These are phyloP conservation scores for Melanargia galathea DNA, from an alignment of 2,888 invertebrate genomes.

Conservation along the genomic window DNA sequence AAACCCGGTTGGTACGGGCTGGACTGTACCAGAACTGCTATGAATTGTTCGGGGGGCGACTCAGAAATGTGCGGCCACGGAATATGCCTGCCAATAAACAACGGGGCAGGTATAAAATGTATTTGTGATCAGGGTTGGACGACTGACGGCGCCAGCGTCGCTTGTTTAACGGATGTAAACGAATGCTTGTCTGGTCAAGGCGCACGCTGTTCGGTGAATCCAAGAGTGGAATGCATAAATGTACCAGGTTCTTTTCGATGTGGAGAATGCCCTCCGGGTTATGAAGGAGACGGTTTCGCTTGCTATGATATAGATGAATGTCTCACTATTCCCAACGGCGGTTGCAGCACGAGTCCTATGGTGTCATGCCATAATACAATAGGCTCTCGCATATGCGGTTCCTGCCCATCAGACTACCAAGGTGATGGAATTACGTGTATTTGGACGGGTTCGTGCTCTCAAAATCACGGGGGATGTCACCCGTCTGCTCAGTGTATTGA, in stretches of 20 bases:
- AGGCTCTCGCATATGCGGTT: slow-evolving; percentile 92
- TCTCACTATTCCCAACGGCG: slow-evolving; percentile 90
- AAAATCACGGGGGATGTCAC: slow-evolving; percentile 94
- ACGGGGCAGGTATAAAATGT: slow-evolving; percentile 87
- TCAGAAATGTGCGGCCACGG: slow-evolving; percentile 94
- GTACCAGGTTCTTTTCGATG: slow-evolving; percentile 94
- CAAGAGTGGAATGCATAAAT: slow-evolving; percentile 93
- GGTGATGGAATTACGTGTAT: slow-evolving; percentile 91
- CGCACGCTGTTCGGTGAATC: slow-evolving; percentile 90
- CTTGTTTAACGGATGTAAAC: slow-evolving; percentile 92
- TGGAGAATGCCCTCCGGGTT: slow-evolving; percentile 93
- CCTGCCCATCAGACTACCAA: slow-evolving; percentile 93
- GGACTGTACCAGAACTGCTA: slow-evolving; percentile 89
- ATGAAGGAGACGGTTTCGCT: slow-evolving; percentile 91
- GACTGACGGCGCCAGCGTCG: slow-evolving; percentile 84
- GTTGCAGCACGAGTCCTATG: slow-evolving; percentile 90
- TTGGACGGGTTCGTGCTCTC: slow-evolving; percentile 85
- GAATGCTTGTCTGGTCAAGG: slow-evolving; percentile 88
- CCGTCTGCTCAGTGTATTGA: slow-evolving; percentile 89
- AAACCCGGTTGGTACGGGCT: slow-evolving; percentile 89
- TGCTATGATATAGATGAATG: slow-evolving; percentile 97
- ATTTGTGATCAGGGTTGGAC: slow-evolving; percentile 96
- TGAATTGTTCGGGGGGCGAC: slow-evolving; percentile 87
- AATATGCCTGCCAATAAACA: slow-evolving; percentile 86
- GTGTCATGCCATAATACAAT: slow-evolving; percentile 94